phyloP scores from a whole-genome alignment of 2,888 invertebrate species.

The Tetranychus piercei region DNA sequence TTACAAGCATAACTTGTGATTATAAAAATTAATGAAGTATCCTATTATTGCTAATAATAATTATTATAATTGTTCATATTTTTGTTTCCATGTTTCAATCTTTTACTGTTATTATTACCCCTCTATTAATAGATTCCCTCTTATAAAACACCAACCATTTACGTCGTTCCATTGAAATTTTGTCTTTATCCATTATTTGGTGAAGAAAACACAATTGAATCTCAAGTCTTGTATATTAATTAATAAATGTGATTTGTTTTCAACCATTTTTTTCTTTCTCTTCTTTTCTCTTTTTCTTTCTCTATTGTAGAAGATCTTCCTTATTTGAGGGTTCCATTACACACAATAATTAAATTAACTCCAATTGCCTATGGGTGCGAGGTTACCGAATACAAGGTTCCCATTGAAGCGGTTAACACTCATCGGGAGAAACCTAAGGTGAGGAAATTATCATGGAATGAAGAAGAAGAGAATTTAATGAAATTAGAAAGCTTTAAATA shows the following conservation, averaged over 20 bases:
- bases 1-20: no score
- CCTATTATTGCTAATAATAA: no score
- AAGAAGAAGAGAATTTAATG: neutral
- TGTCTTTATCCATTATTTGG: no score
- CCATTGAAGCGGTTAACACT: conserved; percentile 76
- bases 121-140: no score
- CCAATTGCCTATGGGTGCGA: conserved; percentile 73
- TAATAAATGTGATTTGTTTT: neutral
- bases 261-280: neutral
- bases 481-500: no score
- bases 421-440: conserved; percentile 60
- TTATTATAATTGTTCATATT: no score
- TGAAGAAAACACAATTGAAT: no score
- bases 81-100: no score
- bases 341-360: conserved; percentile 61
- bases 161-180: no score
- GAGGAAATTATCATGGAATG: conserved; percentile 22
- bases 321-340: conserved; percentile 62
- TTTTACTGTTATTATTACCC: no score
- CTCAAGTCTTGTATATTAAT: neutral
- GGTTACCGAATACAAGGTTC: conserved; percentile 63
- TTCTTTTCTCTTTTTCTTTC: conserved; percentile 10
- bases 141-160: no score
- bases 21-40: no score
- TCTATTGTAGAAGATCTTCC: conserved; percentile 54